Evolutionary conservation across 1,140 invertebrate genomes (phyloP), one percentile per base, ranked within the genome.

Genomic region (Micrasema longulum): DNA sequence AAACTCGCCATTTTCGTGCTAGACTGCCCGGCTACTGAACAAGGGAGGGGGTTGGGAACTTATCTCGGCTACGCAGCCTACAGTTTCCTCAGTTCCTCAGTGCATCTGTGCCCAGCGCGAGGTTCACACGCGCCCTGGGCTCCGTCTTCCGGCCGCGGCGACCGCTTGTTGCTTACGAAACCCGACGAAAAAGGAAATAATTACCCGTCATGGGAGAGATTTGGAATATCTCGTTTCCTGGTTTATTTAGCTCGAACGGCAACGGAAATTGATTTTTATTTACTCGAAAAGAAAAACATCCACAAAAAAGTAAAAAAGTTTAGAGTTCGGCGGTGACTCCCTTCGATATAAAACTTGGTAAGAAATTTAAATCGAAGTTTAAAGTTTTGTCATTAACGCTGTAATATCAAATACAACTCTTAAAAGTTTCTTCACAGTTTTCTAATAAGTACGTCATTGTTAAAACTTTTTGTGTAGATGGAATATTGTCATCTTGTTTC

Each of bases 141-240:
- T 22, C 53, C 57, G 43, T 50, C 45, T 31, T 4, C 14, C 31
- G 35, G 31, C 48, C 47, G 45, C 53, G 57, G 31, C 57, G 64
- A 64, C 48, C 69, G 73, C 73, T 75, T 75, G 73, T 75, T 75
- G 73, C 1, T 22, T 48, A 48, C 47, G 20, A 48, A 48, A 45
- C 16, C 1, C 2, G 20, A 20, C 14, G 18, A 48, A n/a, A 48
- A 31, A 31, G 7, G 7, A 31, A 31, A 7, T 4, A 31, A 4
- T 4, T 4, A 31, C 26, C 26, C 26, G 26, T 31, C 26, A 31
- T 31, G 26, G 26, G 7, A 31, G 3, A 31, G 26, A 31, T 31
- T 31, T 7, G 26, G 26, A 31, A 31, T 31, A 31, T 31, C 26
- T 31, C 26, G 26, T 31, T 4, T 31, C 26, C 26, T 31, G 26